Evolutionary conservation across 2,797 vertebrate genomes (phyloP).

Genomic region (Hippoglossus hippoglossus): DNA sequence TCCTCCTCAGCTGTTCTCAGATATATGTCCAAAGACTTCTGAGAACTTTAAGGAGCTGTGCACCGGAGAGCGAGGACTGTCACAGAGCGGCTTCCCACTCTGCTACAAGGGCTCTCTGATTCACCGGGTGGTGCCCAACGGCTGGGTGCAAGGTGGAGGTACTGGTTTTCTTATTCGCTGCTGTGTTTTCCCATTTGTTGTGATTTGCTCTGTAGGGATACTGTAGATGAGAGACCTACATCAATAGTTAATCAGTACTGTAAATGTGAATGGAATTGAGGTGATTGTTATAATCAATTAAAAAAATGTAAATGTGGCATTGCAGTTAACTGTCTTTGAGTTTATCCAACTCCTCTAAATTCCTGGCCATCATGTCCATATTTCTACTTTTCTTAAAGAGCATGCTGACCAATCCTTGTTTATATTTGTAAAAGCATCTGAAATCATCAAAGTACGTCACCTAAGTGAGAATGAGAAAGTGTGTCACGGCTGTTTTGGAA

Average conservation of each 20-base stretch:
- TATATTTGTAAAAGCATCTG: background rate
- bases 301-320: too few relatives aligned
- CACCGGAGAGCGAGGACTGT: conserved; percentile 81
- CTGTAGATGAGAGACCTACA: background rate
- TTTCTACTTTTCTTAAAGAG: too few relatives aligned
- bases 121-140: conserved; percentile 89
- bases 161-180: background rate
- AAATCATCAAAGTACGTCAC: background rate
- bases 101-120: conserved; percentile 89
- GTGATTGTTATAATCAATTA: too few relatives aligned
- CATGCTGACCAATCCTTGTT: background rate
- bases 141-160: conserved; percentile 96
- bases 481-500: background rate
- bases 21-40: conserved; percentile 90
- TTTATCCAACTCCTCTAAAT: too few relatives aligned
- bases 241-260: background rate
- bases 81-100: conserved; percentile 75
- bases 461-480: background rate
- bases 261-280: background rate
- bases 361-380: too few relatives aligned
- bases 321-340: too few relatives aligned
- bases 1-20: conserved; percentile 87
- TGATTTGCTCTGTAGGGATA: too few relatives aligned
- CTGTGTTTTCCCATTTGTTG: too few relatives aligned
- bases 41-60: conserved; percentile 90